A percentile compares a stretch with the other conserved stretches of the same genome.
Evolutionary conservation across 1,140 invertebrate genomes (phyloP).

Genomic region (Magallana angulata): DNA sequence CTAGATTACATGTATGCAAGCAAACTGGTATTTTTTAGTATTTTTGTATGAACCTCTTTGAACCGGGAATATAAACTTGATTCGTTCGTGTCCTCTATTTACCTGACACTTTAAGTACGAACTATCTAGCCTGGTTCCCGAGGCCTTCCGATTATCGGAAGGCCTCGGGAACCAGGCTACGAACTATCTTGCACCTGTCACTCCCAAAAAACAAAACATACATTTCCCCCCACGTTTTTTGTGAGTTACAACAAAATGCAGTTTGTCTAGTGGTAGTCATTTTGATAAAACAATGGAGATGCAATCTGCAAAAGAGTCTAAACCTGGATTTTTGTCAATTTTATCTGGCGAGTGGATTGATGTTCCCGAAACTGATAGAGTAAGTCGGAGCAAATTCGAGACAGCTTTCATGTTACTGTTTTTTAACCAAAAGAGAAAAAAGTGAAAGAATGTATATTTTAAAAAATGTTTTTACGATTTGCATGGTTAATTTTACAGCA

Average conservation of each 20-base stretch:
- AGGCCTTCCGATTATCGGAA: too few relatives aligned
- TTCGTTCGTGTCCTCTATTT: background rate
- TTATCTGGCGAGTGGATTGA: constrained; percentile 73
- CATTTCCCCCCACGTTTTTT: background rate
- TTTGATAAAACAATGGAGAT: background rate
- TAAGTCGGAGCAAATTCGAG: constrained; percentile 44
- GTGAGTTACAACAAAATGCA: background rate
- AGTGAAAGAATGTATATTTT: too few relatives aligned
- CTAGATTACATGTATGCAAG: too few relatives aligned
- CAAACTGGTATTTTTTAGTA: too few relatives aligned
- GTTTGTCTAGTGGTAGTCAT: background rate
- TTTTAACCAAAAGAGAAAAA: too few relatives aligned
- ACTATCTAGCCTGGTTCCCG: too few relatives aligned
- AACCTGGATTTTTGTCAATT: constrained; percentile 67
- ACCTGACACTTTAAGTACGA: background rate
- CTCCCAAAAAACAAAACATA: background rate
- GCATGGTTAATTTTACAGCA: constrained; percentile 83
- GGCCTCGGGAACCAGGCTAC: too few relatives aligned
- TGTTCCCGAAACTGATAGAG: constrained; percentile 65
- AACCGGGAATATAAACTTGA: too few relatives aligned
- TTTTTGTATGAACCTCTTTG: too few relatives aligned
- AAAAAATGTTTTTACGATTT: background rate
- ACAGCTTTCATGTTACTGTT: too few relatives aligned
- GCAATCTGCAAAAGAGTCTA: constrained; percentile 47
- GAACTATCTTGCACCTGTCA: background rate